Evolutionary conservation across 2,888 invertebrate species (phyloP).

Genomic region (Smittia sp.): DNA sequence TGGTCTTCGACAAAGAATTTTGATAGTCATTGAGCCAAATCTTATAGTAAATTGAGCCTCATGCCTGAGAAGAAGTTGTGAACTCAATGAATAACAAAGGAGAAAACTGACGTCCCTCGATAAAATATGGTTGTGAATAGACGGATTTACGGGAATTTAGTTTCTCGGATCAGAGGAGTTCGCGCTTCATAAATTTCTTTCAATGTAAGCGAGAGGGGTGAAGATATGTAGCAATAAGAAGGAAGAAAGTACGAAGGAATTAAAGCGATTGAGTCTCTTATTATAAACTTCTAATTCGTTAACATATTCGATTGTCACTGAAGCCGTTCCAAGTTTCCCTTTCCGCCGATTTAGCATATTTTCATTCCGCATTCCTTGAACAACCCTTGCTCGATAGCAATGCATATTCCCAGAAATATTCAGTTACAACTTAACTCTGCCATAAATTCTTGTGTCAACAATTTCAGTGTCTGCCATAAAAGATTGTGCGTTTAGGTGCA

Average conservation of each 20-base stretch:
- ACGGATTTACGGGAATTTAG: slow-evolving; percentile 35
- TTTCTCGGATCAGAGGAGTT: slow-evolving; percentile 36
- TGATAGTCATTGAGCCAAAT: no score
- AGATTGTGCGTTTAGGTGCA: neutral
- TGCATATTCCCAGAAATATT: no score
- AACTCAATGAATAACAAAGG: neutral
- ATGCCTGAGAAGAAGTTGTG: no score
- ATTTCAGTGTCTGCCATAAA: neutral
- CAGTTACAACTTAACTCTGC: neutral
- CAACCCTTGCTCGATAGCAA: no score
- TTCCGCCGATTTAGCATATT: no score
- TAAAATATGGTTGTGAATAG: slow-evolving; percentile 26
- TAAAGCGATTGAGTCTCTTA: neutral
- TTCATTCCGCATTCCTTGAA: no score
- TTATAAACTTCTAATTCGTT: no score
- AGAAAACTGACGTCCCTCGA: slow-evolving; percentile 31
- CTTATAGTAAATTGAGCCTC: no score
- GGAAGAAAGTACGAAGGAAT: no score
- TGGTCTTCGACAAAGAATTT: no score
- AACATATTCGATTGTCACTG: no score
- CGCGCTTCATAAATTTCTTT: neutral
- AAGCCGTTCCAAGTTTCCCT: no score
- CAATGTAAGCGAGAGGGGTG: neutral
- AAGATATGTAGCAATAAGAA: neutral
- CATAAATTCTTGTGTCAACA: neutral